Percentiles rank a stretch among this genome's conserved stretches.
phyloP scores from a whole-genome alignment of 1,140 invertebrate genomes.

The Neodiprion lecontei region DNA sequence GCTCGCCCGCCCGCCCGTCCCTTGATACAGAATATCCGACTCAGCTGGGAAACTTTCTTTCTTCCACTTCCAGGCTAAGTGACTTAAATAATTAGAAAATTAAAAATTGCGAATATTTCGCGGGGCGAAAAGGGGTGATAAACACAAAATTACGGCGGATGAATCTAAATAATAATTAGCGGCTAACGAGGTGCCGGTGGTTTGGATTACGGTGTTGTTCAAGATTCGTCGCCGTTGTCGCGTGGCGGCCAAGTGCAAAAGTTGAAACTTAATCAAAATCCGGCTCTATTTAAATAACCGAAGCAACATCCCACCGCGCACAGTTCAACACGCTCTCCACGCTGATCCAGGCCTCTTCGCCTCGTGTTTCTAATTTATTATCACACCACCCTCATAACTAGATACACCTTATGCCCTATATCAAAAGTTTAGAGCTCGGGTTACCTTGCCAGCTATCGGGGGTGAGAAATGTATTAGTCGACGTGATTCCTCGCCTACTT shows the following conservation, averaged over 20 bases:
- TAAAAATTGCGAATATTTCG: too few relatives aligned
- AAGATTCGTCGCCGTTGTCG: background rate
- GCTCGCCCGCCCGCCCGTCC: constrained; percentile 44
- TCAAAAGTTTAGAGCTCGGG: constrained; percentile 19
- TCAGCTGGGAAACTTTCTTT: background rate
- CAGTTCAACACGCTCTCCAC: background rate
- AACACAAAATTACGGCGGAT: background rate
- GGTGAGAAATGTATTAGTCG: constrained; percentile 5
- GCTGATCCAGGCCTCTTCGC: constrained; percentile 9
- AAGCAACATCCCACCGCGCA: background rate
- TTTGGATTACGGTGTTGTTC: too few relatives aligned
- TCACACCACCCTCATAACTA: background rate
- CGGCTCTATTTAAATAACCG: too few relatives aligned
- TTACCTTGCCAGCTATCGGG: constrained; percentile 16
- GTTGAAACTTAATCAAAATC: background rate
- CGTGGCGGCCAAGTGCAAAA: background rate
- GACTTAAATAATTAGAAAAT: too few relatives aligned
- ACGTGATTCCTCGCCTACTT: constrained; percentile 1
- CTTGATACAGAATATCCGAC: background rate
- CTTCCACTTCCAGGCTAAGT: too few relatives aligned
- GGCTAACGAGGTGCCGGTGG: background rate
- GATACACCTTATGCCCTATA: background rate
- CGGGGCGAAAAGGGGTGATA: too few relatives aligned
- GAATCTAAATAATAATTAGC: background rate
- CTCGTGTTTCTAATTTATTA: constrained; percentile 39